Evolutionary conservation across 1,140 invertebrate genomes (phyloP).

Genomic region (Dufourea novaeangliae): DNA sequence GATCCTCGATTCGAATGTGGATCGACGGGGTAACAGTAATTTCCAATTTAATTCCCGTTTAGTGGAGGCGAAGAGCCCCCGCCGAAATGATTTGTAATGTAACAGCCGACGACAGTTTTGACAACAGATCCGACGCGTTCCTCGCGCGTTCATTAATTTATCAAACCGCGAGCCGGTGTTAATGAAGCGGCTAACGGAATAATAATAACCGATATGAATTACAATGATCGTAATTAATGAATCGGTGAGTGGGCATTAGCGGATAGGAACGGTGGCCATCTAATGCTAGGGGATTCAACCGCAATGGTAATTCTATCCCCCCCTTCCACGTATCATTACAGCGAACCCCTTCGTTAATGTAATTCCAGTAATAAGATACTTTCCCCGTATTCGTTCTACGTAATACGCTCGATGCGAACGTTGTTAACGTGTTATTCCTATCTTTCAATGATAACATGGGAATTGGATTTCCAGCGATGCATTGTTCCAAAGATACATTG

Average conservation of each 20-base stretch:
- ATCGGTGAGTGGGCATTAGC: conserved; percentile 10
- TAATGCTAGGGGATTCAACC: not conserved
- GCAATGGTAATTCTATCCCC: not conserved
- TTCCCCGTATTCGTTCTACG: not conserved
- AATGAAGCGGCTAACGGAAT: conserved; percentile 11
- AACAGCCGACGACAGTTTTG: not conserved
- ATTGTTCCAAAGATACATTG: too few relatives aligned
- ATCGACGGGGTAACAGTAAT: not conserved
- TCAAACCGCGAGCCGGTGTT: not conserved
- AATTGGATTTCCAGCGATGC: too few relatives aligned
- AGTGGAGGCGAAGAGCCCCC: not conserved
- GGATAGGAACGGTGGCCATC: not conserved
- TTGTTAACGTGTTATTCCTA: not conserved
- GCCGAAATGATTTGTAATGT: not conserved
- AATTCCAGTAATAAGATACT: not conserved
- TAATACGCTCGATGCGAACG: not conserved
- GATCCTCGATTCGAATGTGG: not conserved
- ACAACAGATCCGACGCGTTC: not conserved
- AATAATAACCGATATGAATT: conserved; percentile 11
- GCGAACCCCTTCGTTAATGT: not conserved
- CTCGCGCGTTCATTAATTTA: conserved; percentile 13
- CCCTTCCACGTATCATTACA: not conserved
- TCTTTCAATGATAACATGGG: not conserved
- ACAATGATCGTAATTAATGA: conserved; percentile 24
- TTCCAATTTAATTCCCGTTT: not conserved